Base-by-base conservation (phyloP, 2,797 vertebrate species). In the Anolis apletophallus region DNA sequence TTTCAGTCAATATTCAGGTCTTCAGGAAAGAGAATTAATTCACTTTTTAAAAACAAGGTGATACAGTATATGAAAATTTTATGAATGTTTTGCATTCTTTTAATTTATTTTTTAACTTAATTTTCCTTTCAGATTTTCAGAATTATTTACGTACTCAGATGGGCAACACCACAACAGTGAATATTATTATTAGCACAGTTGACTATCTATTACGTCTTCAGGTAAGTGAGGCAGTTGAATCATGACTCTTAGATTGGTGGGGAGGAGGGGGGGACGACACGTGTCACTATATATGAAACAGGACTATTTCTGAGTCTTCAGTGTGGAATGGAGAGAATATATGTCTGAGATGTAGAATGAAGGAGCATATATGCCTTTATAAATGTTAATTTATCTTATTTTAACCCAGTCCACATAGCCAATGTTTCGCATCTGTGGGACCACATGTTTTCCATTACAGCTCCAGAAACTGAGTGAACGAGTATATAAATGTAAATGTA, bases 131-230 rank as follows among this genome's bases (percentile, higher is more conserved):
- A 99, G 99, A 99, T 95, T 99, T 99, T 96, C 99, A 99, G 94
- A 99, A 99, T 94, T 99, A 99, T 89, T 96, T 99, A 69, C 97
- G 99, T 89, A 99, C 99, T 57, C 99, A 99, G 93, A 99, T 98
- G 93, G 99, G 99, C 34, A 99, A 99, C 93, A 99, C 98, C 50
- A 99, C 99, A 67, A 99, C 99, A 13, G 98, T 99, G 86, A 99
- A 99, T 83, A 97, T 99, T 92, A 99, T 99, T 88, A 99, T 99
- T 94, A 99, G 98, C 92, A 99, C 99, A 0, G 99, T 99, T 83
- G 99, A 99, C 93, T 99, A 99, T 88, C 97, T 99, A 40, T 97
- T 99, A 50, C 97, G 98, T 87, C 97, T 99, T 80, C 99, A 99
- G 98, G 99, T 99, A 93, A 79, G 19, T 4, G 17, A 17, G 16